phyloP scores from a whole-genome alignment of 2,113 vertebrate genomes.

The Psilopsiagon aurifrons region DNA sequence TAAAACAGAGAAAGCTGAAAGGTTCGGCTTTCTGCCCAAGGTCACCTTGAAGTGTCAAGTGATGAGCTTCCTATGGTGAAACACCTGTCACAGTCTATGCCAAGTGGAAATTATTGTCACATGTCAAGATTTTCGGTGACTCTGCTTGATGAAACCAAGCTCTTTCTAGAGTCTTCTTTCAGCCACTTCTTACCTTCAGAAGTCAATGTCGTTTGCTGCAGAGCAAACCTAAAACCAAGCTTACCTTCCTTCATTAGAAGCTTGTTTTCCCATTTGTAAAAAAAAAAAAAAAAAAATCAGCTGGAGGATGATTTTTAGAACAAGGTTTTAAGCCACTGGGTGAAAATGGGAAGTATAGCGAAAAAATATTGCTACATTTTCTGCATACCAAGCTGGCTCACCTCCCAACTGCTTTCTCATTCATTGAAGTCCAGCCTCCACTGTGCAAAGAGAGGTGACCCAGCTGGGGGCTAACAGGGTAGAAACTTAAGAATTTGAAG shows the following conservation, averaged over 20 bases:
- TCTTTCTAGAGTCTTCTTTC: not conserved
- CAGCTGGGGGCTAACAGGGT: not conserved
- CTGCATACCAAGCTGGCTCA: not conserved
- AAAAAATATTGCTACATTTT: not conserved
- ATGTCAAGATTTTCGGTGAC: conserved; percentile 17
- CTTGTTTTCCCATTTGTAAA: not conserved
- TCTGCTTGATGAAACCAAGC: not conserved
- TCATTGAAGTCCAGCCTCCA: not conserved
- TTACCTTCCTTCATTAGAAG: not conserved
- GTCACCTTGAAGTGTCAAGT: conserved; percentile 36
- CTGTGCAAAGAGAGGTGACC: not conserved
- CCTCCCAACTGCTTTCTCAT: not conserved
- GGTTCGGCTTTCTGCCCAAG: conserved; percentile 35
- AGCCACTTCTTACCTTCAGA: not conserved
- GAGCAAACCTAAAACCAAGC: not conserved
- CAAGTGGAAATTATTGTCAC: conserved; percentile 9
- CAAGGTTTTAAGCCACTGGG: not conserved
- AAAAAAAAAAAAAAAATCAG: not conserved
- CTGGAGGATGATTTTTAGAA: not conserved
- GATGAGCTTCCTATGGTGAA: conserved; percentile 15
- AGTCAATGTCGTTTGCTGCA: not conserved
- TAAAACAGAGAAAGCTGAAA: not conserved
- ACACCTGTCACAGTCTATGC: conserved; percentile 44
- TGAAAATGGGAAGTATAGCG: not conserved
- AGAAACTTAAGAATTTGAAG: not conserved